Percentiles rank a stretch among this genome's conserved stretches.
phyloP scores from a whole-genome alignment of 2,113 vertebrate species.

The Ploceus nigricollis region DNA sequence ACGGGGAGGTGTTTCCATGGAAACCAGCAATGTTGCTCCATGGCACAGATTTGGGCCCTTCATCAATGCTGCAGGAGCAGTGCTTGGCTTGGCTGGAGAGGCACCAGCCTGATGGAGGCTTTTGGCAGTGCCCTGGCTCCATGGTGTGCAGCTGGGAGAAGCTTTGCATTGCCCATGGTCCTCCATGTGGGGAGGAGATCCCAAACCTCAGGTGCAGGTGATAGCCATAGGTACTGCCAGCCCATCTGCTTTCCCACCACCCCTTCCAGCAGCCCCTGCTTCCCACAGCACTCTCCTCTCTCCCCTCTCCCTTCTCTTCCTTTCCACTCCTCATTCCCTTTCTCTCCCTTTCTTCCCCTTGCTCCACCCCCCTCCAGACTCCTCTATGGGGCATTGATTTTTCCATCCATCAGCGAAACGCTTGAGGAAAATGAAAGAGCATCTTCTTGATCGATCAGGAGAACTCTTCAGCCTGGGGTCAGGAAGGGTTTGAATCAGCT shows the following conservation, averaged over 20 bases:
- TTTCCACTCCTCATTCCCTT: neutral
- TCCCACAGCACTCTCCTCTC: neutral
- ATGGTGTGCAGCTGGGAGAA: neutral
- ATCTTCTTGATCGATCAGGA: constrained; percentile 73
- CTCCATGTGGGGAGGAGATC: neutral
- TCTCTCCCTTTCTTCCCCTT: constrained; percentile 15
- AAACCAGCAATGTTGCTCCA: neutral
- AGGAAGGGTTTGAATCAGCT: constrained; percentile 62
- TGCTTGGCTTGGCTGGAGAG: neutral
- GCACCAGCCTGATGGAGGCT: neutral
- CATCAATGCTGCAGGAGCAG: fast-evolving
- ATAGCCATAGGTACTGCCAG: neutral
- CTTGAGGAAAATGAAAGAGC: constrained; percentile 76
- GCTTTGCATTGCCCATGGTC: neutral
- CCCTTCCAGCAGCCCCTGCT: neutral
- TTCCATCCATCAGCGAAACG: constrained; percentile 76
- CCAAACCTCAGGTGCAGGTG: neutral
- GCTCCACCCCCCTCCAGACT: constrained; percentile 43
- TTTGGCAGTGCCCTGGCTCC: fast-evolving
- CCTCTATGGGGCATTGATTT: constrained; percentile 73
- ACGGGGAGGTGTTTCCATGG: neutral
- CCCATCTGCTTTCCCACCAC: neutral
- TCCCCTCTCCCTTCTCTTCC: neutral
- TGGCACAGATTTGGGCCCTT: neutral
- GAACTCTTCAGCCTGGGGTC: constrained; percentile 67